Evolutionary conservation across 2,113 vertebrate species (phyloP), one percentile per base, ranked within the genome.

Genomic region (Phrynosoma blainvillii): DNA sequence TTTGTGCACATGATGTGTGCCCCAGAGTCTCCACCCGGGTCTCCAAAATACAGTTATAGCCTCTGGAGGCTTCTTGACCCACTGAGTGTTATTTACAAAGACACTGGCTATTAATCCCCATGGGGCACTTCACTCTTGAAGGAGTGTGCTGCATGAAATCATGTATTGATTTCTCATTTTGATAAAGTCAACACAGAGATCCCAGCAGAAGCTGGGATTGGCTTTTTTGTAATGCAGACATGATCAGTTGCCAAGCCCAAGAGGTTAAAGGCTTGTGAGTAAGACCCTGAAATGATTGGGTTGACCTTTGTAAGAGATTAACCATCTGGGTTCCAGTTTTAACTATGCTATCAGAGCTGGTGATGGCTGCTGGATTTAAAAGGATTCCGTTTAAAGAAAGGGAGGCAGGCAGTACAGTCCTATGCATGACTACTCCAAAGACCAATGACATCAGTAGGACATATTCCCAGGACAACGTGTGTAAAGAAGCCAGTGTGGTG

Each of bases 91-190:
- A 76, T 84, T 84, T 84, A 20, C 71, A 30, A 30, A 84, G 71
- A 42, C n/a, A 12, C 71, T 84, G 36, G 14, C 73, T 32, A 30
- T 40, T 27, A 40, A 76, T 84, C 84, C 84, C 62, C 71, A 0
- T 6, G 13, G 71, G 56, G 32, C 54, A 2, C 9, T 76, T 54
- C 5, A 32, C 71, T 75, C 56, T 74, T 32, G 7, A 42, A 8
- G 21, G 52, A 40, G n/a, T 16, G 5, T 18, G 20, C 27, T 10
- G 32, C 52, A 76, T 84, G 84, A 84, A 84, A 76, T 84, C 71
- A 75, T 62, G 23, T 36, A 84, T 76, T 11, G 84, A 76, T 84
- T 84, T 84, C 54, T 73, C 84, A 20, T 76, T 76, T 59, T 32
- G 84, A 76, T 62, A 62, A 84, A 59, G 71, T 73, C 84, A 40